A percentile compares a stretch with the other conserved stretches of the same genome.
These are phyloP conservation scores for Dicyrtoma fusca DNA, from an alignment of 2,888 invertebrate species.

Conservation along the genomic window DNA sequence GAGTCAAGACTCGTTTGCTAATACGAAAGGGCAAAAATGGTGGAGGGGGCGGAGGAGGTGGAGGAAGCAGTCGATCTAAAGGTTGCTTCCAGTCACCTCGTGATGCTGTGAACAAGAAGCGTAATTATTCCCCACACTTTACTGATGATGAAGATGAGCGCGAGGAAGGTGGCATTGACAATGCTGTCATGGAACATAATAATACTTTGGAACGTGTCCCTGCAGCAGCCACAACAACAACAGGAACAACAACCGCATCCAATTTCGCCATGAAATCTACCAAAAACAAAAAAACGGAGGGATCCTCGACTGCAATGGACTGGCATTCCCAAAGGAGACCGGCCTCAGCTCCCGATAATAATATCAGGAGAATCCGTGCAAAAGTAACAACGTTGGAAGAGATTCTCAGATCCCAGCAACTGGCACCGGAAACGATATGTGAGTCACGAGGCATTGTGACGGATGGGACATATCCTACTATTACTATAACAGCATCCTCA, in stretches of 20 bases:
- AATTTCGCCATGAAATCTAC: not conserved
- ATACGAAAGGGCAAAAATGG: conserved; percentile 46
- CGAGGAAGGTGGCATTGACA: conserved; percentile 37
- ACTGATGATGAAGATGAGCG: conserved; percentile 39
- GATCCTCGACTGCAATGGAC: not conserved
- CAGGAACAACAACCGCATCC: not conserved
- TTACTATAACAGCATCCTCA: not conserved
- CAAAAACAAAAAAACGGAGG: not conserved
- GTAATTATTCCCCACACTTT: conserved; percentile 42
- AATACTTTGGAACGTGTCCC: not conserved
- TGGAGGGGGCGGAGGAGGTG: conserved; percentile 29
- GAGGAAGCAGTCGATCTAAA: conserved; percentile 24
- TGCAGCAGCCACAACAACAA: not conserved
- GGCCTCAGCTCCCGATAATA: not conserved
- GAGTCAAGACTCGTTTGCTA: conserved; percentile 52
- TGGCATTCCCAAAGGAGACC: not conserved
- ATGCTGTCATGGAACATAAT: conserved; percentile 24
- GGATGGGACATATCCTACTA: conserved; percentile 8
- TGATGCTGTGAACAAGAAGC: not conserved
- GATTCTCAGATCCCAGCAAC: conserved; percentile 46
- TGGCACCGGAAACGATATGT: conserved; percentile 7
- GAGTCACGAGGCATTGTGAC: conserved; percentile 16
- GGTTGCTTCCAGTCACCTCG: conserved; percentile 14
- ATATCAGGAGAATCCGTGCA: conserved; percentile 48
- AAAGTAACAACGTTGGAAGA: conserved; percentile 56